phyloP scores from a whole-genome alignment of 2,113 vertebrate species.

The Clarias magur region DNA sequence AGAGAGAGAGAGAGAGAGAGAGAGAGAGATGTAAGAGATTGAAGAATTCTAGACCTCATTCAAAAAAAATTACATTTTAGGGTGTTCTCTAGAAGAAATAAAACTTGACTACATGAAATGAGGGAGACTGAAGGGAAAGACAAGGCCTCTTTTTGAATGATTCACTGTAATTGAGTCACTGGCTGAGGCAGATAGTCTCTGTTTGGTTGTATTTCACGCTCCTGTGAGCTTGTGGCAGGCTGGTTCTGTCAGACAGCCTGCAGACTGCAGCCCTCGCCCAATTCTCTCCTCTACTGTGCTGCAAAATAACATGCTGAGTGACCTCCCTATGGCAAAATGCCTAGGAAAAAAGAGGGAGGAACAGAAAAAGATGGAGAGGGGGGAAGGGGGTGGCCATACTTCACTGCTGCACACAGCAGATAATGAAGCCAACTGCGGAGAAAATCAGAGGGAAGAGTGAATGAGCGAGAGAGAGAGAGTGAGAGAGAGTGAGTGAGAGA shows the following conservation, averaged over 20 bases:
- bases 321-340: slow-evolving; percentile 51
- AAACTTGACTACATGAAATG: slow-evolving; percentile 36
- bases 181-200: slow-evolving; percentile 46
- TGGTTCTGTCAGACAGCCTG: slow-evolving; percentile 45
- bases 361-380: slow-evolving; percentile 22
- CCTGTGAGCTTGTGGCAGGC: slow-evolving; percentile 46
- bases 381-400: slow-evolving; percentile 18
- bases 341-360: slow-evolving; percentile 38
- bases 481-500: slow-evolving; percentile 5
- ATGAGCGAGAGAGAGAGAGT: slow-evolving; percentile 1
- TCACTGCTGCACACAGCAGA: slow-evolving; percentile 51
- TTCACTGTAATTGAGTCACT: slow-evolving; percentile 51
- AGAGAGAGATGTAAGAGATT: background rate
- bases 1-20: background rate
- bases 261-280: slow-evolving; percentile 38
- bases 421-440: slow-evolving; percentile 53
- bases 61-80: slow-evolving; percentile 31
- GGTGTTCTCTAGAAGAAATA: slow-evolving; percentile 18
- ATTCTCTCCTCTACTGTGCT: slow-evolving; percentile 46
- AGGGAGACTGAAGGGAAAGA: slow-evolving; percentile 30
- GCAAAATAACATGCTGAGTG: slow-evolving; percentile 51
- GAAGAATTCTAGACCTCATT: slow-evolving; percentile 15
- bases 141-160: slow-evolving; percentile 43
- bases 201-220: slow-evolving; percentile 52
- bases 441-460: slow-evolving; percentile 40